Percentiles rank a stretch among this genome's conserved stretches.
Conservation (phyloP, 2,113 vertebrate genomes). For the Heptranchias perlo region DNA sequence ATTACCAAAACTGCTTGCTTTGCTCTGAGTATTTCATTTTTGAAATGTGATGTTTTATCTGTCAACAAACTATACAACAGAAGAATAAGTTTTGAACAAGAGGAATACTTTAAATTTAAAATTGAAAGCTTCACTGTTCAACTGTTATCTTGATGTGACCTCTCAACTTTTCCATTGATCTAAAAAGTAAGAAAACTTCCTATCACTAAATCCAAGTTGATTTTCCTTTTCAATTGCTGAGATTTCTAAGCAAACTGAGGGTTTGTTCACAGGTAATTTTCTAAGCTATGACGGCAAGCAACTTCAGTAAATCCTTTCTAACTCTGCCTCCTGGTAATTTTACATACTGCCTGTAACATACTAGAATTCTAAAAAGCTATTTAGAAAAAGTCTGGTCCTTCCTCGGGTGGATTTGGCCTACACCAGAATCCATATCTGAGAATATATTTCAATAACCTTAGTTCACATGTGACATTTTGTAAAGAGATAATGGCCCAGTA, state of each 20-base stretch:
- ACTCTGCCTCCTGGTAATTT: not conserved
- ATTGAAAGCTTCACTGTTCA: not conserved
- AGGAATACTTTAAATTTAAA: not conserved
- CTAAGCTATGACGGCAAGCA: not conserved
- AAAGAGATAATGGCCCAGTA: not conserved
- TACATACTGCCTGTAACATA: not conserved
- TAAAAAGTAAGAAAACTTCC: not conserved
- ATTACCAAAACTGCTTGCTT: not conserved
- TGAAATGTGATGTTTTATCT: not conserved
- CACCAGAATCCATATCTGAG: not conserved
- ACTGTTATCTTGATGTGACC: not conserved
- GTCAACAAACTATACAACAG: not conserved
- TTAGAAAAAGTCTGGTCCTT: not conserved
- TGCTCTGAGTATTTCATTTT: not conserved
- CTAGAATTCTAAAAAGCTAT: not conserved
- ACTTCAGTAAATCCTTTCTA: not conserved
- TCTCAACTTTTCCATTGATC: not conserved
- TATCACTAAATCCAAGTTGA: not conserved
- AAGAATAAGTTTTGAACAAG: not conserved
- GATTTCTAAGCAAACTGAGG: not conserved
- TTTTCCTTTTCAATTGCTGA: not conserved
- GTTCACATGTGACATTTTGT: not conserved
- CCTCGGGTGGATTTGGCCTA: not conserved
- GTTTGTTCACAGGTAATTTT: not conserved
- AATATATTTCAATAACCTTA: not conserved